Percentiles rank a stretch among this genome's conserved stretches.
Conservation (phyloP, 2,113 vertebrate genomes). For the Corydoras sp. region DNA sequence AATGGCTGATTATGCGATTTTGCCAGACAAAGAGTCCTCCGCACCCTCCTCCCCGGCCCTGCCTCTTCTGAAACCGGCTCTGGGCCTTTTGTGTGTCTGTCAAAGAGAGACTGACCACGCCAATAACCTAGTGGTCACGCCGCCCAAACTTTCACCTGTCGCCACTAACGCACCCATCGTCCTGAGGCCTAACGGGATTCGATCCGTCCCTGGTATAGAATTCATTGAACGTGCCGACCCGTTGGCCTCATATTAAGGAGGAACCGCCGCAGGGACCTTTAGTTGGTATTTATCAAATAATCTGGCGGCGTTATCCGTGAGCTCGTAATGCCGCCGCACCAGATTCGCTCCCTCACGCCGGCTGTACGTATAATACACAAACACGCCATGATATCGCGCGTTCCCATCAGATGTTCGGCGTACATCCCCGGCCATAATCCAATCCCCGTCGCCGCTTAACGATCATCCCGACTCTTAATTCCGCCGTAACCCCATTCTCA, state of each 20-base stretch:
- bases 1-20: slow-evolving; percentile 42
- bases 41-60: slow-evolving; percentile 26
- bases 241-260: too few relatives aligned
- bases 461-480: not conserved
- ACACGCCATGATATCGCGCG: too few relatives aligned
- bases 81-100: slow-evolving; percentile 39
- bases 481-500: slow-evolving; percentile 14
- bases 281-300: too few relatives aligned
- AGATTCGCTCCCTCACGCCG: too few relatives aligned
- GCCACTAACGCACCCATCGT: not conserved
- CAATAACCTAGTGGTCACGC: slow-evolving; percentile 12
- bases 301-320: too few relatives aligned
- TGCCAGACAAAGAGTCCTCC: slow-evolving; percentile 42
- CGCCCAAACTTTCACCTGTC: slow-evolving; percentile 55
- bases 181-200: too few relatives aligned
- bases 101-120: slow-evolving; percentile 30
- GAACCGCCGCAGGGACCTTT: too few relatives aligned
- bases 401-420: not conserved
- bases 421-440: not conserved
- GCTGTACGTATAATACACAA: not conserved
- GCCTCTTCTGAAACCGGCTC: slow-evolving; percentile 32
- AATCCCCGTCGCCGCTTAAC: not conserved
- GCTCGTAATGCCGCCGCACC: too few relatives aligned
- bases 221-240: too few relatives aligned
- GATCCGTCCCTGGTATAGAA: too few relatives aligned